Evolutionary conservation across 2,888 invertebrate species (phyloP), one percentile per base, ranked within the genome.

Genomic region (Celastrina argiolus): DNA sequence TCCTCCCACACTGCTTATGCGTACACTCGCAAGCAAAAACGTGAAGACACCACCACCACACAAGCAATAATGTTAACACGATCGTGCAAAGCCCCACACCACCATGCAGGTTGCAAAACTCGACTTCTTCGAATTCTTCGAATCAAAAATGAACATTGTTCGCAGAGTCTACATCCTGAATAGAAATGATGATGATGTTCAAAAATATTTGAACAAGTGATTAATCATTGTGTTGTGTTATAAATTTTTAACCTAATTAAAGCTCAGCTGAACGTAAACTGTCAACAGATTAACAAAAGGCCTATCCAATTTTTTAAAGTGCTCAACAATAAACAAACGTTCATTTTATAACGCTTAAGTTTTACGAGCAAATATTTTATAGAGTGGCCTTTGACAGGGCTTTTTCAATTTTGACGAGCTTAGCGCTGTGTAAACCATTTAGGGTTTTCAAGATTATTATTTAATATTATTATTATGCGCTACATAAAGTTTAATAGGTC

Each of bases 281-380:
- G 18, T 16, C 8, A 59, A 18, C 59, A 59, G 59, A 59, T 59
- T 59, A 59, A 18, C 22, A 59, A 59, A 56, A 58, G 4, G 59
- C 59, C 34, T 34, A 36, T 18, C 59, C 59, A 59, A 59, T 59
- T 59, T 59, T 59, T 59, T 18, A 36, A 59, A 59, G 59, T 59
- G 59, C 59, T 59, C 5, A 28, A 58, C 18, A 28, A 45, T 18
- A 42, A 45, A 45, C 42, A 45, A 45, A 45, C 45, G 45, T 18
- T 45, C 45, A 3, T 18, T 45, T 45, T 45, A 45, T 45, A 18
- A 10, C 45, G 45, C 18, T 45, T 45, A 45, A 45, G 14, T 45
- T 45, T 45, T 45, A 45, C 18, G 45, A 45, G 1, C 18, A 18
- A 45, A 45, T 45, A 18, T 45, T 42, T 45, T 45, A 45, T 16